Evolutionary conservation across 35 echinoderm and acorn worm genomes (phyloP), one percentile per base, ranked within the genome.

Genomic region (Patiria miniata): DNA sequence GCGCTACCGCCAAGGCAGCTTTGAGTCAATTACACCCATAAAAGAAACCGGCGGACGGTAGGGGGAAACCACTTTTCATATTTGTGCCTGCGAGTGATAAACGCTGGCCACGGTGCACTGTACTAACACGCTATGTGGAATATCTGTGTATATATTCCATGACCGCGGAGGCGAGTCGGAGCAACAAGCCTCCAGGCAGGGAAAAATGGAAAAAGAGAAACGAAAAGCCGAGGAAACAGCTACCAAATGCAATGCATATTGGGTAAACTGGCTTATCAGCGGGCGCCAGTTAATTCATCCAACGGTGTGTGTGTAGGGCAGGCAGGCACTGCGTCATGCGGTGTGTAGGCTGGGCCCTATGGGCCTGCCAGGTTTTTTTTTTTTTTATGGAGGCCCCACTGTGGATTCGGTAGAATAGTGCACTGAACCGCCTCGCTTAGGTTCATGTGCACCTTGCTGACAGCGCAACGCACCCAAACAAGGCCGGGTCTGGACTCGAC

Each of bases 191-290:
- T 73, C 19, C 65, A 73, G 65, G 65, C 65, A 73, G 26, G 65
- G 65, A 28, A 73, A 12, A 23, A n/a, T n/a, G n/a, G n/a, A n/a
- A n/a, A n/a, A n/a, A n/a, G n/a, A n/a, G n/a, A n/a, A n/a, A n/a
- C n/a, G n/a, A n/a, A n/a, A n/a, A n/a, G n/a, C n/a, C n/a, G n/a
- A n/a, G n/a, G n/a, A n/a, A 32, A 15, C 65, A 73, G 65, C 65
- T 34, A n/a, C 65, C 65, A 73, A 73, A 73, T 73, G 65, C 65
- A 73, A 73, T 73, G 65, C 65, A 73, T 73, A 73, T 73, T 73
- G 65, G 65, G 65, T 73, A 73, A 73, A 73, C 26, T 73, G 65
- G 65, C 65, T 73, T 73, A 73, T 32, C 65, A 34, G 65, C 65
- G 34, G 42, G 42, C n/a, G n/a, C 26, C 65, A 23, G 65, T 23